Base-by-base conservation (phyloP, 2,797 vertebrate species). In the Anguilla megastoma region DNA sequence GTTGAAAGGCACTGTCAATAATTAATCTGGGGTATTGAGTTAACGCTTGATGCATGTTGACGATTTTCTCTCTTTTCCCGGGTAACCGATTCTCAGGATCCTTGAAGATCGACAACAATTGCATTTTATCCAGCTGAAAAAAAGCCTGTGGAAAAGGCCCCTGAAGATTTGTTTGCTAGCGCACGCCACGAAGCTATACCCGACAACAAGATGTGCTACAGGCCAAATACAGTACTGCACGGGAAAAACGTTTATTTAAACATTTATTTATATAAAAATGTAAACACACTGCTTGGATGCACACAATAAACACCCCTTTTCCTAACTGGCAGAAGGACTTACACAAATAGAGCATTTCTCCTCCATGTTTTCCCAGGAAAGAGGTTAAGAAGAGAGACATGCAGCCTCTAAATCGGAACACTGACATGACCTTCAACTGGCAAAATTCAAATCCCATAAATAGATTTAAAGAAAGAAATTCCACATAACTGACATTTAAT, bases 41-140 rank as follows among this genome's bases (percentile, higher is more conserved):
- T 50, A 50, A 50, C 45, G 8, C 21, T 50, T 50, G 45, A 82
- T n/a, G 21, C 24, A 50, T 82, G 21, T 1, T n/a, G 79, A n/a
- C 41, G 79, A 79, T 79, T n/a, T 48, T 50, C 41, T 50, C 21
- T 21, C 9, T 50, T 82, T 76, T 82, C 45, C 79, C 24, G 18
- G 79, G 79, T 82, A 50, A 50, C 79, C 50, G 41, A 82, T 48
- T 80, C 76, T 10, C 36, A 80, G 71, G 76, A 80, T 82, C 41
- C 79, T 48, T 3, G 21, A n/a, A 82, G 79, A 82, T 82, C 79
- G 79, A 82, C 79, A 82, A 82, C 45, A 82, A 82, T 82, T 82
- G 79, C 21, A 82, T 82, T 82, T 82, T 50, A 82, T 21, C 79
- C 24, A 12, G 41, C 76, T 18, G 45, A 2, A n/a, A 18, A 33